A percentile compares a stretch with the other conserved stretches of the same genome.
Evolutionary conservation across 1,140 invertebrate species (phyloP).

Genomic region (Spodoptera frugiperda): DNA sequence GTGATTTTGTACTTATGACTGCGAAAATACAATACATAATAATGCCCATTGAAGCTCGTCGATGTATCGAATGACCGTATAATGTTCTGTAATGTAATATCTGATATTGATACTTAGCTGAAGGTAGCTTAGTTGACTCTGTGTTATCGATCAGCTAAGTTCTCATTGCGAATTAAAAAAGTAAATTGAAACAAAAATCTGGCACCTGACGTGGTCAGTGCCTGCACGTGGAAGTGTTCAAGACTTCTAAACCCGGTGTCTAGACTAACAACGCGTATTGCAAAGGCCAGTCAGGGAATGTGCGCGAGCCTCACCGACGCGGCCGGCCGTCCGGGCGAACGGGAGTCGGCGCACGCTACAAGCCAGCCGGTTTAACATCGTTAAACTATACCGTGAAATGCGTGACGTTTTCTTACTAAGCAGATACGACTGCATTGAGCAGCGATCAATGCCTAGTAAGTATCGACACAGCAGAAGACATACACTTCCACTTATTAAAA

Average conservation of each 20-base stretch:
- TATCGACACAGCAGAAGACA: conserved; percentile 61
- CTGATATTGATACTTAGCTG: conserved; percentile 48
- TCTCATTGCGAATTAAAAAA: not conserved
- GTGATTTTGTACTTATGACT: conserved; percentile 7
- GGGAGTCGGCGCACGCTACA: conserved; percentile 48
- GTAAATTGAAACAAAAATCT: conserved; percentile 36
- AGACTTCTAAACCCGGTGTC: conserved; percentile 49
- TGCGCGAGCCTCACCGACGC: conserved; percentile 49
- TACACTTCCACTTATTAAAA: conserved; percentile 49
- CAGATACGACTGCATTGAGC: conserved; percentile 56
- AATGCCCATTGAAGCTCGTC: conserved; percentile 40
- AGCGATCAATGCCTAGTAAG: conserved; percentile 72
- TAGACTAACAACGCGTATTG: conserved; percentile 48
- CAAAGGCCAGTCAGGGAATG: conserved; percentile 48
- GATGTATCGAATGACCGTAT: conserved; percentile 51
- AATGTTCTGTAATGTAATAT: conserved; percentile 54
- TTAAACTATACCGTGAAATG: conserved; percentile 50
- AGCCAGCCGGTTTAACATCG: conserved; percentile 52
- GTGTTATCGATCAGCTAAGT: conserved; percentile 8
- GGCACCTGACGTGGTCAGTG: conserved; percentile 44
- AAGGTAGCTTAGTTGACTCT: conserved; percentile 15
- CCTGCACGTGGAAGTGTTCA: conserved; percentile 48
- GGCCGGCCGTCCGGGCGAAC: conserved; percentile 46
- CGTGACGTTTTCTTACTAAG: conserved; percentile 55
- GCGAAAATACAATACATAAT: conserved; percentile 23